Evolutionary conservation across 2,113 vertebrate genomes (phyloP).

Genomic region (Xiphophorus couchianus): DNA sequence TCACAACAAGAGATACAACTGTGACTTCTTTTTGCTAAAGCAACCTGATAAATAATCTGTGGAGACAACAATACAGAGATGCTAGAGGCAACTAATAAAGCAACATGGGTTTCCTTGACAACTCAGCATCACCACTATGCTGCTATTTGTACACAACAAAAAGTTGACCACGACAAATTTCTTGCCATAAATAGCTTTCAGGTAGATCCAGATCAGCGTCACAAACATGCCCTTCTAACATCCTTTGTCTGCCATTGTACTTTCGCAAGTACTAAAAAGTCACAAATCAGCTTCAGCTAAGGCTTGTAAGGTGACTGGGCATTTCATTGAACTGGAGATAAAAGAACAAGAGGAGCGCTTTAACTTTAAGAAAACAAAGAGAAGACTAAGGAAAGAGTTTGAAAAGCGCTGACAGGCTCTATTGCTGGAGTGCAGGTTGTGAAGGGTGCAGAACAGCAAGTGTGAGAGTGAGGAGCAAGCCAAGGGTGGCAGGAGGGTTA

Average conservation of each 20-base stretch:
- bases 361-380: conserved; percentile 60
- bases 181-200: conserved; percentile 16
- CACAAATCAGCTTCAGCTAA: conserved; percentile 45
- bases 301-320: conserved; percentile 29
- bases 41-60: no score
- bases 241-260: conserved; percentile 12
- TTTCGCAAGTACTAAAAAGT: conserved; percentile 34
- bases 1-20: no score
- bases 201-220: conserved; percentile 30
- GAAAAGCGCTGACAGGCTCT: conserved; percentile 69
- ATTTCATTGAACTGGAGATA: conserved; percentile 45
- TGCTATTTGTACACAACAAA: background rate
- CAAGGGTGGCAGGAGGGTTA: conserved; percentile 36
- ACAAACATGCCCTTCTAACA: conserved; percentile 26
- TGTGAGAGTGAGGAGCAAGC: conserved; percentile 26
- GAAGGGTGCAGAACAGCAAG: conserved; percentile 50
- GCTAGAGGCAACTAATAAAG: no score
- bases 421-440: conserved; percentile 47
- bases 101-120: no score
- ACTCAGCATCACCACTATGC: no score
- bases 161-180: background rate
- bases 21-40: no score
- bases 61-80: no score
- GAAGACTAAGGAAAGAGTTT: conserved; percentile 50
- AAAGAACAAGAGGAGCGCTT: conserved; percentile 37